Evolutionary conservation across 2,113 vertebrate genomes (phyloP), one percentile per base, ranked within the genome.

Genomic region (Xiphorhynchus elegans): DNA sequence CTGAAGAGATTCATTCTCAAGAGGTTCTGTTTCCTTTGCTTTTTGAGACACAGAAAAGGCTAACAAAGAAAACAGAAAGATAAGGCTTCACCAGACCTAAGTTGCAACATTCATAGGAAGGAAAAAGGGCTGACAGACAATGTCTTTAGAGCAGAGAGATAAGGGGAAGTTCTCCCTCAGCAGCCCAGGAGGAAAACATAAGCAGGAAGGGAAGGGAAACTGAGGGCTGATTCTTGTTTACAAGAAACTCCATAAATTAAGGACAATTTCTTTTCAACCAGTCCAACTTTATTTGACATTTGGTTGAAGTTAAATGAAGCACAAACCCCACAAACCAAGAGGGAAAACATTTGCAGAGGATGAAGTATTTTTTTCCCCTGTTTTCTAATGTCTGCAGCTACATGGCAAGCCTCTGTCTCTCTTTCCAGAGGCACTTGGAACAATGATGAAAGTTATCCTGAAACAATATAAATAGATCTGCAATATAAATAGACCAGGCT

Each of bases 401-500:
- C 84, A 89, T 10, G 40, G 77, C 81, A 73, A 91, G 63, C 87
- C 84, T 89, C 56, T 1, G 19, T 84, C 93, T 84, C 84, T 49
- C 91, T 76, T 94, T 96, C 93, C 94, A 97, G 94, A 93, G 39
- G 59, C 78, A 95, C 94, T 94, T 96, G 89, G 84, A 96, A 96
- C 93, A 96, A 97, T 93, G 94, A 96, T 91, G 94, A 96, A 96
- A 93, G 95, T 83, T 96, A 89, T 87, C 81, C 89, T 80, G 87
- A 97, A 96, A 97, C 84, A 96, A 93, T 96, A 96, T 96, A 97
- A 95, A 96, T 96, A 96, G 95, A 96, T 77, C 72, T 52, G 90
- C 46, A 90, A 84, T 78, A 96, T 96, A 96, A 95, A 96, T 96
- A 97, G 93, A 94, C 26, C 56, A 60, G 66, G 63, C 92, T 80